Evolutionary conservation across 2,888 invertebrate genomes (phyloP).

Genomic region (Phaedon cochleariae): DNA sequence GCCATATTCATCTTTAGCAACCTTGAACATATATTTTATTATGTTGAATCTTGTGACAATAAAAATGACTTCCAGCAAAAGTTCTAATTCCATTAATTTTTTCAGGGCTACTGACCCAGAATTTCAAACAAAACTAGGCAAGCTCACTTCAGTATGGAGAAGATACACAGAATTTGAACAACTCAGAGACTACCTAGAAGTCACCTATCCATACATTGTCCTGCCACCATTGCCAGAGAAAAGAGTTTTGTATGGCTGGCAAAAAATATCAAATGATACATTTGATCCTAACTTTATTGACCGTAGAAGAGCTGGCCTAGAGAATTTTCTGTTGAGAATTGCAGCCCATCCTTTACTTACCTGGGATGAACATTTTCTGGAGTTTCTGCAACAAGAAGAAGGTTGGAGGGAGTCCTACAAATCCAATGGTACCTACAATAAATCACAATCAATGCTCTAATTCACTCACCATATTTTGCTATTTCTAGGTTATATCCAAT

Average conservation of each 20-base stretch:
- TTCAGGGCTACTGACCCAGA: conserved; percentile 73
- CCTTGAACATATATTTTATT: too few relatives aligned
- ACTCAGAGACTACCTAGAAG: conserved; percentile 77
- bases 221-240: conserved; percentile 86
- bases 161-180: conserved; percentile 88
- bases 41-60: not conserved
- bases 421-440: conserved; percentile 73
- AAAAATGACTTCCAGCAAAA: too few relatives aligned
- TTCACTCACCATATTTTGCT: conserved; percentile 3
- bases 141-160: conserved; percentile 77
- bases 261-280: conserved; percentile 78
- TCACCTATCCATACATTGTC: conserved; percentile 81
- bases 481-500: conserved; percentile 71
- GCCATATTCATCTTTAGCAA: too few relatives aligned
- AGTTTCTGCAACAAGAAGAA: conserved; percentile 80
- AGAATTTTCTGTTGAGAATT: conserved; percentile 80
- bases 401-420: conserved; percentile 82
- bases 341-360: conserved; percentile 79
- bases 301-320: conserved; percentile 80
- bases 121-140: conserved; percentile 67
- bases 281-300: conserved; percentile 88
- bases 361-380: conserved; percentile 78
- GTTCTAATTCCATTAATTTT: conserved; percentile 37
- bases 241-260: conserved; percentile 78
- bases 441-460: not conserved